These are phyloP conservation scores for Bhutanitis thaidina DNA, from an alignment of 2,888 invertebrate species.

Conservation along the genomic window DNA sequence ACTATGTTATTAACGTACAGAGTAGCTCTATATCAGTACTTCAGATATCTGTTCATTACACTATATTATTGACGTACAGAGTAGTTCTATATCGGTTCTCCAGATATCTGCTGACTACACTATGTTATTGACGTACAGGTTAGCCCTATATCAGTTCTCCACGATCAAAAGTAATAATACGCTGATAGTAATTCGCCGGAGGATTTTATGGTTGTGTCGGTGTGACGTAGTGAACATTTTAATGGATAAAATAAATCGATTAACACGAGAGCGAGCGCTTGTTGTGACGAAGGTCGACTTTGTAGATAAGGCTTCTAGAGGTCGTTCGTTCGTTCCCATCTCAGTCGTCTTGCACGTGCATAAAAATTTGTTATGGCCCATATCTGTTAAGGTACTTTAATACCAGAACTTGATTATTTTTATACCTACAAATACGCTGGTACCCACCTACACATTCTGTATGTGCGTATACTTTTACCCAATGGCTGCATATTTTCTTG, in stretches of 20 bases:
- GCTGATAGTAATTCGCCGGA: neutral
- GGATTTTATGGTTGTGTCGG: neutral
- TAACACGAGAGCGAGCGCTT: neutral
- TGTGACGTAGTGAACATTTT: slow-evolving; percentile 6
- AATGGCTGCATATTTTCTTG: too few relatives aligned
- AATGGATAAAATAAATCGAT: slow-evolving; percentile 14
- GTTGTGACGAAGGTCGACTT: slow-evolving; percentile 2
- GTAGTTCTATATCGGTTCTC: too few relatives aligned
- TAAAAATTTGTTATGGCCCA: slow-evolving; percentile 1
- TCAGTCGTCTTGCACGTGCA: neutral
- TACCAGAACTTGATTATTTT: neutral
- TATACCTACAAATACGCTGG: too few relatives aligned
- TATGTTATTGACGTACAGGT: too few relatives aligned
- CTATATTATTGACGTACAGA: too few relatives aligned
- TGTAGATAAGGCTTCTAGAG: slow-evolving; percentile 8
- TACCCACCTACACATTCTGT: too few relatives aligned
- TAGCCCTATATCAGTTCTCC: neutral
- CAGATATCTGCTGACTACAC: too few relatives aligned
- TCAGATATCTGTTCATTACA: too few relatives aligned
- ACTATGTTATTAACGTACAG: neutral
- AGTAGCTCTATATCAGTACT: too few relatives aligned
- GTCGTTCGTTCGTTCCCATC: slow-evolving; percentile 4
- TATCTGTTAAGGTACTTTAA: slow-evolving; percentile 10
- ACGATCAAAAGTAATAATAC: neutral
- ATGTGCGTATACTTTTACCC: too few relatives aligned